Base-by-base conservation (phyloP, 2,888 invertebrate species). In the Leptarthrus brevirostris region DNA sequence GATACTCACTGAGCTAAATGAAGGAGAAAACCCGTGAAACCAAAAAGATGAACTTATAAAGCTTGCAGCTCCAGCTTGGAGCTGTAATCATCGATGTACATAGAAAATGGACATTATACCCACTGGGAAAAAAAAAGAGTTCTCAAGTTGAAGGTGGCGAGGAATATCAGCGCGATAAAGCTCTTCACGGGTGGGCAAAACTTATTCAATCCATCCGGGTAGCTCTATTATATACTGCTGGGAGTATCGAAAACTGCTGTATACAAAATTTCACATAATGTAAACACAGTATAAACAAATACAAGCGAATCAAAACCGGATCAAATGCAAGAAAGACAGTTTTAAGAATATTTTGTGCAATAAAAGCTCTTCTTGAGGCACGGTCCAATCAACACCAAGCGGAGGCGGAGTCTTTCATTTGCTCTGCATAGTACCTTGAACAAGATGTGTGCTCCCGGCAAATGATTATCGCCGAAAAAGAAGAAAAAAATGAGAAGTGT, bases 261-360 rank as follows among this genome's bases (percentile, higher is more conserved):
- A 34, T 66, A 70, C 70, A 34, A 24, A 54, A 14, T 40, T 3
- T 14, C 47, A 47, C 36, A 36, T 34, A 49, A 73, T 53, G 36
- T 56, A 40, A 74, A 74, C 30, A 69, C 30, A 16, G 40, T 44
- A 56, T 69, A 69, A 69, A 74, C 74, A 56, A 69, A 74, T 74
- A 74, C 69, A 74, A 69, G 74, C 74, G 74, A 66, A 69, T 74
- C 74, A 74, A 89, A 79, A 86, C 86, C 61, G 77, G 85, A 80
- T 86, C 69, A 76, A 75, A 76, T 75, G 74, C 75, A 75, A 70
- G 71, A 75, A 76, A 75, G 66, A 44, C 71, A 54, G 49, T 64
- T 71, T 74, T 74, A 73, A 66, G 69, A 64, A 74, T 74, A 71
- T 74, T 72, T 72, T 73, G 72, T 77, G 75, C 75, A 74, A 74